A percentile compares a stretch with the other conserved stretches of the same genome.
phyloP scores from a whole-genome alignment of 2,888 invertebrate species.

The Pristionchus mayeri region DNA sequence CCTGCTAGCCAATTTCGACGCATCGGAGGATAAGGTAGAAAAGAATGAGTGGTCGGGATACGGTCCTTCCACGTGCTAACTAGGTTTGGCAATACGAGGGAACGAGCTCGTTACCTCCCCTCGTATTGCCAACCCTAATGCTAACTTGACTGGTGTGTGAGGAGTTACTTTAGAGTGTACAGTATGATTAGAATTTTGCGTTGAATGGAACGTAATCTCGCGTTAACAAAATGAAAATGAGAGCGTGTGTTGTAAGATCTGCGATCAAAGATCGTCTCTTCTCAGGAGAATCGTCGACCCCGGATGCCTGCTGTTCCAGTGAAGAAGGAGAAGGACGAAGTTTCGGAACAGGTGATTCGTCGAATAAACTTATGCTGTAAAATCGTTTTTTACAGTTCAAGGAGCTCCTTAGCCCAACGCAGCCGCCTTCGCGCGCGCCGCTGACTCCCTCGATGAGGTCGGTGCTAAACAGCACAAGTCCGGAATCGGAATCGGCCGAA shows the following conservation, averaged over 20 bases:
- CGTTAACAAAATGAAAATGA: no score
- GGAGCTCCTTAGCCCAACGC: constrained; percentile 4
- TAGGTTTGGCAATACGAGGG: no score
- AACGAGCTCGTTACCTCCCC: no score
- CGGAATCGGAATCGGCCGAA: background rate
- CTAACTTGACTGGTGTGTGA: no score
- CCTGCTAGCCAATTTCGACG: background rate
- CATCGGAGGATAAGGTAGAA: background rate
- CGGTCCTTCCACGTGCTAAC: no score
- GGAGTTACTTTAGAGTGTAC: no score
- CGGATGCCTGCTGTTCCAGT: background rate
- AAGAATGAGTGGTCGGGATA: no score
- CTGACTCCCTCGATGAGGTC: constrained; percentile 1
- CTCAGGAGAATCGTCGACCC: constrained; percentile 27
- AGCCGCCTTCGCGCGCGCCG: background rate
- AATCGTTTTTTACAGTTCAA: constrained; percentile 3
- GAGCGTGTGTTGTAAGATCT: no score
- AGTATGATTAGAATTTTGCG: no score
- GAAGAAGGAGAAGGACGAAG: constrained; percentile 17
- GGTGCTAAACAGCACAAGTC: background rate
- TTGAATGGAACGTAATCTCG: no score
- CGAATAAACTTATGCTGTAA: background rate
- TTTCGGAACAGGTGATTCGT: background rate
- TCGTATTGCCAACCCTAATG: no score
- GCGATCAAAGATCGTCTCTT: background rate